These are phyloP conservation scores for Haemorhous mexicanus DNA, from an alignment of 2,113 vertebrate genomes.

Conservation along the genomic window DNA sequence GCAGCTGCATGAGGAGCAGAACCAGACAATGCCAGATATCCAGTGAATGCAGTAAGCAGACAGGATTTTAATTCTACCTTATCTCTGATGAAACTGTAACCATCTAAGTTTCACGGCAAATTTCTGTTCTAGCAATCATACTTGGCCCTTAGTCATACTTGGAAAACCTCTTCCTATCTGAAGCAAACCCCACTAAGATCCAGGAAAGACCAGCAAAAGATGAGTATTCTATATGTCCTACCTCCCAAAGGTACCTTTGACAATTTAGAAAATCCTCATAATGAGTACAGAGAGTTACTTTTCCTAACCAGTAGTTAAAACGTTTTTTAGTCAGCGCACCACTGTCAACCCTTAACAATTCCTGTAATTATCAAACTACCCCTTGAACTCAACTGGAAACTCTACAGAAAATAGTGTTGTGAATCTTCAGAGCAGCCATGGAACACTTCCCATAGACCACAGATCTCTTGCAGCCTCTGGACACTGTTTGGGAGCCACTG, in stretches of 20 bases:
- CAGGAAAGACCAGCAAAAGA: not conserved
- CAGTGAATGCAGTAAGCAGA: not conserved
- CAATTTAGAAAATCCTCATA: not conserved
- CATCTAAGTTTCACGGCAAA: not conserved
- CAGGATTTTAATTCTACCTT: not conserved
- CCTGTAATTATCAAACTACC: not conserved
- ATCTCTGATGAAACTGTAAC: not conserved
- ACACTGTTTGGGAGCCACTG: not conserved
- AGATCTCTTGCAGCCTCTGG: not conserved
- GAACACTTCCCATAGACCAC: not conserved
- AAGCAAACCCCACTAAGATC: not conserved
- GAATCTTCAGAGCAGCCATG: not conserved
- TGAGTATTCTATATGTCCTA: not conserved
- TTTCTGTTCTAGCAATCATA: not conserved
- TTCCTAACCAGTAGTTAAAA: not conserved
- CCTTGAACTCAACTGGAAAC: not conserved
- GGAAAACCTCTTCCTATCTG: not conserved
- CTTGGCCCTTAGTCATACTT: not conserved
- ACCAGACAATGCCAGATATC: not conserved
- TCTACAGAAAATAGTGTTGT: not conserved
- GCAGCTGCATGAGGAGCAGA: not conserved
- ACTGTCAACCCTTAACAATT: not conserved
- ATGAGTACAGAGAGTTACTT: accelerated
- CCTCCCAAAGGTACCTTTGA: not conserved
- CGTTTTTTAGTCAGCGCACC: not conserved